Evolutionary conservation across 2,113 vertebrate species (phyloP).

Genomic region (Sarotherodon lohbergeri): DNA sequence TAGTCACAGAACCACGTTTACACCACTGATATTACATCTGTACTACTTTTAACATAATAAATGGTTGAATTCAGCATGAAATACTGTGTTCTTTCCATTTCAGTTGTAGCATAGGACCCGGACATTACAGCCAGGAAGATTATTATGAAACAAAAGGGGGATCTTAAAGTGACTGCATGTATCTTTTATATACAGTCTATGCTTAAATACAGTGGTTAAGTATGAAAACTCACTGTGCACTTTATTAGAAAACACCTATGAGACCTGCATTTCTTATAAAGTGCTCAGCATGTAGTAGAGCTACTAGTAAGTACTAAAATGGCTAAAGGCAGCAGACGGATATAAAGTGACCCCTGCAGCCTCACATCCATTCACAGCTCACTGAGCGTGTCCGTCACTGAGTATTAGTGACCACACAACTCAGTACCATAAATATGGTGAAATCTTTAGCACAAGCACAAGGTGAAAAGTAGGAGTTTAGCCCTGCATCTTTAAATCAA

Average conservation of each 20-base stretch:
- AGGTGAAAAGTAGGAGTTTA: not conserved
- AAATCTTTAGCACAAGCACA: not conserved
- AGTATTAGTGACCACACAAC: not conserved
- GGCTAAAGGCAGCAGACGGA: not conserved
- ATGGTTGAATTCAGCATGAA: not conserved
- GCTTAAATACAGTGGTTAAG: not conserved
- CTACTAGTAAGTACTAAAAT: not conserved
- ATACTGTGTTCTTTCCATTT: not conserved
- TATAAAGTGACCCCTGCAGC: not conserved
- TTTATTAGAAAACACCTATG: not conserved
- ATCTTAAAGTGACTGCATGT: fast-evolving
- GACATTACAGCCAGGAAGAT: not conserved
- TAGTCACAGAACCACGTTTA: not conserved
- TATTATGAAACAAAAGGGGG: not conserved
- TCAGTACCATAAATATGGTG: not conserved
- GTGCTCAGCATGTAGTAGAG: not conserved
- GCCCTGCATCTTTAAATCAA: not conserved
- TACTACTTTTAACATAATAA: not conserved
- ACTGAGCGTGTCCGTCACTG: fast-evolving
- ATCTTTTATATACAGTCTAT: not conserved
- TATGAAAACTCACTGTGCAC: fast-evolving
- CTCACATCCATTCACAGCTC: not conserved
- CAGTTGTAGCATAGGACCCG: not conserved
- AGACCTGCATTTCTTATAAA: not conserved
- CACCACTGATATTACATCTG: not conserved